Evolutionary conservation across 2,888 invertebrate genomes (phyloP), one percentile per base, ranked within the genome.

Genomic region (Hypolimnas misippus): DNA sequence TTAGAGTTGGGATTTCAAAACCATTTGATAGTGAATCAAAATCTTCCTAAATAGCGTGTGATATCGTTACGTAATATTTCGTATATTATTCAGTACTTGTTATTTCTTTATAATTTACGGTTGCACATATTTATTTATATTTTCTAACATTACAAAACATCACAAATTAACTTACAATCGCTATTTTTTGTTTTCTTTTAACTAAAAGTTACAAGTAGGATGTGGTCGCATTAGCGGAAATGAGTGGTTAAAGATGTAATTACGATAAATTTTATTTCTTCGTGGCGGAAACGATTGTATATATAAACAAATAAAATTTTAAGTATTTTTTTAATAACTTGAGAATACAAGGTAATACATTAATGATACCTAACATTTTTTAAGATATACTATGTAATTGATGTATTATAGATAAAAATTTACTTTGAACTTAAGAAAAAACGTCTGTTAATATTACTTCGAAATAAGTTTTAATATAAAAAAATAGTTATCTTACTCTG

Each of bases 201-300:
- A 29, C 8, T 25, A 49, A 6, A 29, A 12, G 7, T 49, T 49
- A 12, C 21, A 19, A 19, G 21, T 3, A 52, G 52, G 52, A 52
- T 33, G 52, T 35, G 52, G 52, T 52, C 35, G 52, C 17, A 2
- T 16, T 35, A 35, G 12, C 17, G 52, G 52, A 52, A 35, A 35
- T 52, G 16, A 19, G 35, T 19, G 19, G 19, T 49, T 35, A 35
- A 52, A 52, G 17, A 52, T 4, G 19, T 52, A 52, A 52, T 52
- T 52, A 52, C 52, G 52, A 52, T 52, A 52, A 52, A 52, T 17
- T 31, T 52, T 35, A 57, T 54, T 8, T 29, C 5, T 7, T 49
- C 25, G 17, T 14, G 14, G 14, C n/a, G 25, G 49, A 49, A 14
- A 10, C 7, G n/a, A 5, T 40, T 16, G 25, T 12, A 29, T 49